These are phyloP conservation scores for Sebastolobus altivelis DNA, from an alignment of 2,797 vertebrate genomes.

Conservation along the genomic window DNA sequence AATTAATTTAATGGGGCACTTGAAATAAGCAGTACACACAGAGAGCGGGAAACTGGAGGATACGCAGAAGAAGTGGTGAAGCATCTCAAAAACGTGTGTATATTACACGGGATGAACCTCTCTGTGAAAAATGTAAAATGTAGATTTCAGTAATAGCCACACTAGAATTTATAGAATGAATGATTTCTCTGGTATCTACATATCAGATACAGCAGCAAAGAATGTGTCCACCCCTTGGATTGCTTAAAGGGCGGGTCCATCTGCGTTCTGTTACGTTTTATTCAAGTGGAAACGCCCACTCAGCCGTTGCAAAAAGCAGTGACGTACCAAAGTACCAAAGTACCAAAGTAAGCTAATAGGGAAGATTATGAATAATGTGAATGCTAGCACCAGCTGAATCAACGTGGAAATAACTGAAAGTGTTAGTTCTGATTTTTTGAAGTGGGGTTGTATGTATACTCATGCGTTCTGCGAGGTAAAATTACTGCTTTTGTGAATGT, in stretches of 20 bases:
- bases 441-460: no score
- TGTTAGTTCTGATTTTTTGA: no score
- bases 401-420: no score
- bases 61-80: background rate
- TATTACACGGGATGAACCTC: background rate
- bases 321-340: no score
- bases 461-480: no score
- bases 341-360: no score
- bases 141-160: background rate
- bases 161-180: background rate
- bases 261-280: no score
- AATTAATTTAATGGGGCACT: constrained; percentile 27
- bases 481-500: no score
- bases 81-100: background rate
- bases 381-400: no score
- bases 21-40: constrained; percentile 13
- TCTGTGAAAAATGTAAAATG: background rate
- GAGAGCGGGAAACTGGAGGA: background rate
- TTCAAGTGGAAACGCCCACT: no score
- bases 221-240: background rate
- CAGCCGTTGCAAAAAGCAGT: no score
- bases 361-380: no score
- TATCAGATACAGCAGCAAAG: background rate
- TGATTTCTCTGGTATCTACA: background rate
- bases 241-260: background rate